Conservation (phyloP, 2,797 vertebrate genomes). For the Chanos chanos region DNA sequence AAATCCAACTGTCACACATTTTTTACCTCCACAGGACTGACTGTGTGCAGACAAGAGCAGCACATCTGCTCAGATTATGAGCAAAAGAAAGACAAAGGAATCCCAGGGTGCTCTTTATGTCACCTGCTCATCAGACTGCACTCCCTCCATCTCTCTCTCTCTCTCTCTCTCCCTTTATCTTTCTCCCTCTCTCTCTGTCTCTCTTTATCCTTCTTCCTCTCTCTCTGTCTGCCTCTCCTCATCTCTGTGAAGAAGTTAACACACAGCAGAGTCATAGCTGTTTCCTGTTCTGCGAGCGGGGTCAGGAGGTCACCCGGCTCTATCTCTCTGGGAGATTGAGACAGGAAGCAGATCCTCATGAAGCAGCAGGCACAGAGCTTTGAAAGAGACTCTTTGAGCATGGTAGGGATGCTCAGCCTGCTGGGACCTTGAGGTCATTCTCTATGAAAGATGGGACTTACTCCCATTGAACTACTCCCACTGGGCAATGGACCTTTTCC, state of each 20-base stretch:
- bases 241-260: slow-evolving; percentile 29
- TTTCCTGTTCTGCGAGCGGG: slow-evolving; percentile 37
- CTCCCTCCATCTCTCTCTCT: background rate
- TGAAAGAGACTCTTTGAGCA: slow-evolving; percentile 51
- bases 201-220: background rate
- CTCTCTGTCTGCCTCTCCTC: background rate
- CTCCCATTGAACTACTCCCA: no score
- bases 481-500: no score
- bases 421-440: no score
- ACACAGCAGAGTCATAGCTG: no score
- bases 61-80: no score
- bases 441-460: no score
- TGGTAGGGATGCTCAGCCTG: no score
- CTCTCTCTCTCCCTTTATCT: background rate
- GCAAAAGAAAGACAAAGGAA: no score
- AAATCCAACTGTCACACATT: background rate
- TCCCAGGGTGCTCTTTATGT: no score
- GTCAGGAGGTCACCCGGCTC: slow-evolving; percentile 52
- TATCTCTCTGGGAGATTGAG: slow-evolving; percentile 48
- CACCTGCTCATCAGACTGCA: no score
- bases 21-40: no score
- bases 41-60: no score
- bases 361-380: slow-evolving; percentile 56
- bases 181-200: background rate
- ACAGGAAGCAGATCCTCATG: slow-evolving; percentile 45